A percentile compares a stretch with the other conserved stretches of the same genome.
Evolutionary conservation across 2,888 invertebrate species (phyloP).

Genomic region (Idaea dimidiata): DNA sequence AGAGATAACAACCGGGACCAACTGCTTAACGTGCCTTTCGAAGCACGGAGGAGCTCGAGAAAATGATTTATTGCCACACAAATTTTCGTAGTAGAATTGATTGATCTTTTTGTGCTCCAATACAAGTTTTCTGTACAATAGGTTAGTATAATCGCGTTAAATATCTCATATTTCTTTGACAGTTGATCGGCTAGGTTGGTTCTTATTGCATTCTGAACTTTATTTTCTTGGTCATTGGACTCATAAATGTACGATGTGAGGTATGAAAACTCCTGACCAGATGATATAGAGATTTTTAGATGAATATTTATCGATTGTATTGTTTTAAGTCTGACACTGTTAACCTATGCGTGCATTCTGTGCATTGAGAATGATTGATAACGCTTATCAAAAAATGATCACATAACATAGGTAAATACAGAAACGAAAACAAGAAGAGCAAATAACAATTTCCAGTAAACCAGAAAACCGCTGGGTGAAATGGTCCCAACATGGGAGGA

Average conservation of each 20-base stretch:
- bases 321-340: conserved; percentile 45
- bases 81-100: not conserved
- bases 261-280: not conserved
- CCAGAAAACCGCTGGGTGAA: no score
- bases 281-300: conserved; percentile 53
- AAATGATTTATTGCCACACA: no score
- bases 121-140: conserved; percentile 17
- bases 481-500: no score
- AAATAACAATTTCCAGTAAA: no score
- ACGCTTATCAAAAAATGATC: no score
- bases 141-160: not conserved
- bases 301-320: conserved; percentile 50
- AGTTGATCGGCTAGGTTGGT: conserved; percentile 30
- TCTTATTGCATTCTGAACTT: conserved; percentile 26
- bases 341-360: conserved; percentile 7
- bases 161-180: conserved; percentile 43
- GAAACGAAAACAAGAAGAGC: no score
- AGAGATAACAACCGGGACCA: no score
- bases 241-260: not conserved
- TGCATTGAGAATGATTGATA: not conserved
- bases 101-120: not conserved
- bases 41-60: no score
- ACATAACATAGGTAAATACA: no score
- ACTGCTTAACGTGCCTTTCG: no score
- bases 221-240: conserved; percentile 14